Conservation (phyloP, 2,797 vertebrate genomes). For the Hylomyscus alleni region DNA sequence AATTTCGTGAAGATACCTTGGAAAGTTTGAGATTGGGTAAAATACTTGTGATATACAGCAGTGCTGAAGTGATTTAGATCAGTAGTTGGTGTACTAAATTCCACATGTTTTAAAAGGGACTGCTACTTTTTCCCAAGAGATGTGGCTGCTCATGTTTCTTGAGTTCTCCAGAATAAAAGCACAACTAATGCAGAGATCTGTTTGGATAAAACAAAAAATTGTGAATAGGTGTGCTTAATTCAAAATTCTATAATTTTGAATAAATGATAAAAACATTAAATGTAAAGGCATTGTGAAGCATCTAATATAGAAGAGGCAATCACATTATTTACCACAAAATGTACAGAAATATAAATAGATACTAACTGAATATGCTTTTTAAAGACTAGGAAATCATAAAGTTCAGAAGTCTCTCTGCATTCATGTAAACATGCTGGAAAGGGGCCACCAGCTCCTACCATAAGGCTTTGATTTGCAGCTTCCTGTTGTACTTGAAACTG, state of each 20-base stretch:
- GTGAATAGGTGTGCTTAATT: constrained; percentile 26
- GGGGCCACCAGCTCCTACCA: constrained; percentile 57
- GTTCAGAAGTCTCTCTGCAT: constrained; percentile 80
- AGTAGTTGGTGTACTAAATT: constrained; percentile 42
- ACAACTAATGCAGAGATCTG: neutral
- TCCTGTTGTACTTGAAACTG: constrained; percentile 60
- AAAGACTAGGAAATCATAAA: constrained; percentile 77
- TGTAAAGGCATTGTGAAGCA: constrained; percentile 80
- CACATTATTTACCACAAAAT: constrained; percentile 82
- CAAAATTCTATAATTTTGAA: constrained; percentile 60
- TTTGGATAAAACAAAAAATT: constrained; percentile 68
- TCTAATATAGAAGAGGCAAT: constrained; percentile 84
- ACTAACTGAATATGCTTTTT: constrained; percentile 81
- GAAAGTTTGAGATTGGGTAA: constrained; percentile 64
- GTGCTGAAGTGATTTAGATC: constrained; percentile 65
- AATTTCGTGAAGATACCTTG: constrained; percentile 59
- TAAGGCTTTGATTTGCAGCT: constrained; percentile 79
- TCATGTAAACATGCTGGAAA: constrained; percentile 59
- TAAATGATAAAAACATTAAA: constrained; percentile 83
- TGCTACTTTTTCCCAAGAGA: constrained; percentile 68
- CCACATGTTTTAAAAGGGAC: constrained; percentile 52
- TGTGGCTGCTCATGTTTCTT: constrained; percentile 56
- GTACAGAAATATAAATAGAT: constrained; percentile 79
- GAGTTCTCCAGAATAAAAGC: constrained; percentile 47
- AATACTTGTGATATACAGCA: constrained; percentile 33